Evolutionary conservation across 2,888 invertebrate genomes (phyloP), one percentile per base, ranked within the genome.

Genomic region (Hoplodrina ambigua): DNA sequence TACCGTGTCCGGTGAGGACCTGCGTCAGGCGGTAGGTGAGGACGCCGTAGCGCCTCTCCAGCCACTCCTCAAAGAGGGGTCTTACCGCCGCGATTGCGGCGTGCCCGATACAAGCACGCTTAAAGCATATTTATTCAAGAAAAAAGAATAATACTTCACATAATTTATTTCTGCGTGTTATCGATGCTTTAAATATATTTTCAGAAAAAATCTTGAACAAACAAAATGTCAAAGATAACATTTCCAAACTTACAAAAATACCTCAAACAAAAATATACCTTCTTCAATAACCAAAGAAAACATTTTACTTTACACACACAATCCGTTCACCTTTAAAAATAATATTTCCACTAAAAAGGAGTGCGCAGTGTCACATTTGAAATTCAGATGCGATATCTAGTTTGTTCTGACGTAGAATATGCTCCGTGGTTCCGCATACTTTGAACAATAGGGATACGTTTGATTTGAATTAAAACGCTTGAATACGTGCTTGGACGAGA

Each of bases 321-420:
- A 74, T 69, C 70, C 41, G 49, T 54, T 55, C 37, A 76, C 11
- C 57, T 55, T 63, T 69, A 70, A 74, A 82, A 78, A 70, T 71
- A 78, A 75, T 65, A 73, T 80, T 72, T 71, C 67, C 13, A 58
- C 49, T 53, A 64, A 72, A 79, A 69, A 74, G 62, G 60, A 78
- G 53, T 72, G 80, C 74, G 69, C 73, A 75, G 70, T 76, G 72
- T 78, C 72, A 74, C 74, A 87, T 86, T 86, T 87, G 83, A 87
- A 87, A 74, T 85, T 86, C 85, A 86, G 71, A 86, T 86, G 77
- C 62, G 81, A 75, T 81, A 80, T 77, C 83, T 81, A 75, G 84
- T 86, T 83, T 79, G 80, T 80, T 78, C 74, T 69, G 77, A 72
- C 72, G 73, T 71, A 66, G 63, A 75, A 75, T 73, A 72, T 75